phyloP scores from a whole-genome alignment of 2,888 invertebrate genomes.

The Gibbula magus region DNA sequence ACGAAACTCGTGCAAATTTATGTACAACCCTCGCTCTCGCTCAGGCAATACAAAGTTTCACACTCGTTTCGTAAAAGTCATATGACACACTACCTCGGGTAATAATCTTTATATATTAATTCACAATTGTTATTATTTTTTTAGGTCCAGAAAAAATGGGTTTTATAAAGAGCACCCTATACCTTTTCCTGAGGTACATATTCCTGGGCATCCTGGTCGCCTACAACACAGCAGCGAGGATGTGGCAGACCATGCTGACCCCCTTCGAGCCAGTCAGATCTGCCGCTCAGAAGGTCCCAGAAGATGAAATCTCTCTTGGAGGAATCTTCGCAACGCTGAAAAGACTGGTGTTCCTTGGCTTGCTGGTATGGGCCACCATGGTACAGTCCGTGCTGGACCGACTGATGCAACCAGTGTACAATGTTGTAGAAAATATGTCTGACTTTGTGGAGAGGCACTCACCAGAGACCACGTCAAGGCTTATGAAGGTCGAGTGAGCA shows the following conservation, averaged over 20 bases:
- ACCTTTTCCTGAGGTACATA: conserved; percentile 14
- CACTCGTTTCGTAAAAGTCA: too few species aligned
- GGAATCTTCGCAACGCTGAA: conserved; percentile 20
- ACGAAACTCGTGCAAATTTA: too few species aligned
- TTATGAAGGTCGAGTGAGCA: not conserved
- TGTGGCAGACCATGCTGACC: not conserved
- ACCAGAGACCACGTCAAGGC: not conserved
- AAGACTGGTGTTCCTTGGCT: conserved; percentile 2
- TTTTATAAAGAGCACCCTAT: not conserved
- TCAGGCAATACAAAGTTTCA: too few species aligned
- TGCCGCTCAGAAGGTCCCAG: conserved; percentile 20
- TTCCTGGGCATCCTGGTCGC: conserved; percentile 7
- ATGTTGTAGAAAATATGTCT: not conserved
- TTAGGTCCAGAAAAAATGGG: not conserved
- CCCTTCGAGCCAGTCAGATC: conserved; percentile 17
- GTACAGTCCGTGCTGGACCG: conserved; percentile 6
- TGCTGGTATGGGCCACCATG: conserved; percentile 2
- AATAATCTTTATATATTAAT: too few species aligned
- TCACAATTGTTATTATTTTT: too few species aligned
- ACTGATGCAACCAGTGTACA: conserved; percentile 14
- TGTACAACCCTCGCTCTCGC: too few species aligned
- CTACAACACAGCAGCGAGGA: not conserved
- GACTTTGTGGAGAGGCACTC: conserved; percentile 2
- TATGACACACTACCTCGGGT: too few species aligned
- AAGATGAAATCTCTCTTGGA: conserved; percentile 10